Percentiles rank a stretch among this genome's conserved stretches.
These are phyloP conservation scores for Chloebia gouldiae DNA, from an alignment of 2,113 vertebrate genomes.

Conservation along the genomic window DNA sequence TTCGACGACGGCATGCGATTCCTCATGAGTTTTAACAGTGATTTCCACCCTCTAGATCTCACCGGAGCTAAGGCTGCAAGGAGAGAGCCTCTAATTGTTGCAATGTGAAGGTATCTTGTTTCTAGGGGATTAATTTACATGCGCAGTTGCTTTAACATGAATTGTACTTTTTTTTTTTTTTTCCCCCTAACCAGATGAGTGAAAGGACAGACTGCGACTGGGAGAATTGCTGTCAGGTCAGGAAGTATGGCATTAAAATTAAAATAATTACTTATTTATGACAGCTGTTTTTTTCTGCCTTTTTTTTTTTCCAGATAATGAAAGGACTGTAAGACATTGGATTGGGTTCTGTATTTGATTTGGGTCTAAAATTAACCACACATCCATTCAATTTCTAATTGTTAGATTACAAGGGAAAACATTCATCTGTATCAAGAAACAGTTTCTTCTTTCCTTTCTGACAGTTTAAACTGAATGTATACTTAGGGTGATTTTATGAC, in stretches of 20 bases:
- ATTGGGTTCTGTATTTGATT: background rate
- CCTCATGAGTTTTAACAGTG: background rate
- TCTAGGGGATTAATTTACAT: conserved; percentile 17
- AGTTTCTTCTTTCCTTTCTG: conserved; percentile 11
- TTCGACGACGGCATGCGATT: background rate
- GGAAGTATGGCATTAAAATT: conserved; percentile 41
- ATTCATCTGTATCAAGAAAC: conserved; percentile 13
- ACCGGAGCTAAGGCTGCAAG: background rate
- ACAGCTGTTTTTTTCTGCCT: background rate
- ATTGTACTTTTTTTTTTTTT: background rate
- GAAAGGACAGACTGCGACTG: background rate
- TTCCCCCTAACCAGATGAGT: background rate
- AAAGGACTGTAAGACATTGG: conserved; percentile 6
- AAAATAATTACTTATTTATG: conserved; percentile 46
- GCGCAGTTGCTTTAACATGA: conserved; percentile 4
- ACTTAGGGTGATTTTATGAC: conserved; percentile 60
- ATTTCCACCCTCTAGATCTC: background rate
- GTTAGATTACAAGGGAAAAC: conserved; percentile 46
- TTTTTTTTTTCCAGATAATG: conserved; percentile 51
- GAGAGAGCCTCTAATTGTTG: background rate
- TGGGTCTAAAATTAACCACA: conserved; percentile 21
- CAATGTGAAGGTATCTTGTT: background rate
- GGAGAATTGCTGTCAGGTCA: conserved; percentile 23
- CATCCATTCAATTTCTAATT: conserved; percentile 26
- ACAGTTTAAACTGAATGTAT: conserved; percentile 43